Evolutionary conservation across 2,888 invertebrate species (phyloP), one percentile per base, ranked within the genome.

Genomic region (Ormia ochracea): DNA sequence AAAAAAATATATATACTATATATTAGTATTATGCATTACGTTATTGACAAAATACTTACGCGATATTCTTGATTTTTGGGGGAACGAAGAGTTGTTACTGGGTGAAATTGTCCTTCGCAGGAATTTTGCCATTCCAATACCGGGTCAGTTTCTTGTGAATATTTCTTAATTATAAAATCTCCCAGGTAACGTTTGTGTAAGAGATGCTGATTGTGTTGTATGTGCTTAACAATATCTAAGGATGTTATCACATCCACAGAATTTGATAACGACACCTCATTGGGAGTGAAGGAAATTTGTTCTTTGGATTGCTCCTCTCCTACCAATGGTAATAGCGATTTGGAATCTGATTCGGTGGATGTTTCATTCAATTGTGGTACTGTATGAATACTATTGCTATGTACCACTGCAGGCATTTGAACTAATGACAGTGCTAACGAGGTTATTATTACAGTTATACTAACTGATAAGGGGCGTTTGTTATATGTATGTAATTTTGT

Each of bases 101-200:
- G 66, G 5, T 70, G 48, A 66, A 75, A 85, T n/a, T 41, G 63
- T 5, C 86, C 87, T 9, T 84, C 84, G 66, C 89, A 89, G 19
- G 89, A 86, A 85, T 89, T 88, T 80, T 85, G 84, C 89, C 89
- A 89, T 23, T 85, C 86, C 2, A 85, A 70, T 0, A 59, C 82
- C 4, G 10, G 80, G 1, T 23, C 33, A 12, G 54, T 76, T 45
- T 72, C 82, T 54, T 78, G 48, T 48, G 38, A 58, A 76, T 78
- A 68, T 17, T 73, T 54, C 82, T 83, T 69, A 77, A 83, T 9
- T 61, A 66, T 19, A 82, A 75, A 48, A 31, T 72, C 54, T n/a
- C 83, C 75, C 26, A 82, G 83, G 58, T 87, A 86, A 17, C 86
- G 83, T 54, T 86, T 86, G 5, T 84, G 81, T 31, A 83, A 80